Base-by-base conservation (phyloP, 2,888 invertebrate genomes). In the Lasioglossum malachurum region DNA sequence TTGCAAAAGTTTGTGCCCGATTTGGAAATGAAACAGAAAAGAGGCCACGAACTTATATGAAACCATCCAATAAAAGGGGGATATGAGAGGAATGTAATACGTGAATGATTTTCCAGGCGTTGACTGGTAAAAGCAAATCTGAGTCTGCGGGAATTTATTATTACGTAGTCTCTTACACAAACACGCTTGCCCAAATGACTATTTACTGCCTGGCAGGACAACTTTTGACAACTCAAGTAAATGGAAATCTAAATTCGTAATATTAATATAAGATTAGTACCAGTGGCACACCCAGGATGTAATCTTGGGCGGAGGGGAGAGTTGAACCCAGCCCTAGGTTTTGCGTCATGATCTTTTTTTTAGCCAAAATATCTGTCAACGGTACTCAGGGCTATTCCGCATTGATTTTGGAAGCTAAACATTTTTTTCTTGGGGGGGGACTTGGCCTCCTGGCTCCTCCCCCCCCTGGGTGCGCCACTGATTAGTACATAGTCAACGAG, bases 181-280 rank as follows among this genome's bases (percentile, higher is more conserved):
- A 53, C 19, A 69, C 80, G n/a, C 75, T 82, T 10, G 23, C 57
- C 16, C 84, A 80, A 49, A 88, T 72, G 75, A 72, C 46, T 8
- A 31, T 87, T 10, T 87, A 84, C 53, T 88, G 82, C n/a, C 23
- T 64, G 23, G 73, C 80, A 14, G 87, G 85, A 46, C 85, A 88
- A 60, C 71, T 64, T 78, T 67, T 85, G n/a, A 64, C 49, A 31
- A 75, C 38, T 10, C 60, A 81, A 57, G 85, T 87, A 87, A 72
- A 64, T 67, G 4, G 4, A 74, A 23, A 69, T 27, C 27, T 5
- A 5, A n/a, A 19, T 80, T 27, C 1, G 3, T 38, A n/a, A 10
- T 35, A 8, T 31, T 41, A 41, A 41, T 41, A 41, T 0, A 41
- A 41, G 41, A 57, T 23, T 10, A 57, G 0, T 10, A 31, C 31